phyloP scores from a whole-genome alignment of 2,888 invertebrate species.

The Pimpla rufipes region DNA sequence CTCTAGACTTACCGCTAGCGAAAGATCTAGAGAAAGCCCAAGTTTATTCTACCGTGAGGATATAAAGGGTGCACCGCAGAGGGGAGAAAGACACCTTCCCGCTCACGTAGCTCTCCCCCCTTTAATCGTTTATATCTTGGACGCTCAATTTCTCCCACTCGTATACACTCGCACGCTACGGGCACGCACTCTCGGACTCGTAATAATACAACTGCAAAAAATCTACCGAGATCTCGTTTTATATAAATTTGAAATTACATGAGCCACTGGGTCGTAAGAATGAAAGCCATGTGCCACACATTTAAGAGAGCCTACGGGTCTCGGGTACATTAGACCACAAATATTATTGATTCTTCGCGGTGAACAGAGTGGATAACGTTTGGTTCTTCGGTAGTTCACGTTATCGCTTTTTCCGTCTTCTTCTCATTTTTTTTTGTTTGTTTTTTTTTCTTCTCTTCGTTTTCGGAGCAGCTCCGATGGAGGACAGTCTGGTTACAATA shows the following conservation, averaged over 20 bases:
- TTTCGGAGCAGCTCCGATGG: conserved; percentile 37
- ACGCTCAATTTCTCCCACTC: conserved; percentile 24
- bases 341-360: conserved; percentile 36
- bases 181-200: conserved; percentile 38
- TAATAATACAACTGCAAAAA: conserved; percentile 44
- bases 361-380: conserved; percentile 37
- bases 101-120: conserved; percentile 55
- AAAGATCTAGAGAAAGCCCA: conserved; percentile 67
- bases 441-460: conserved; percentile 23
- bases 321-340: conserved; percentile 46
- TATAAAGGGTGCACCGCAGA: conserved; percentile 58
- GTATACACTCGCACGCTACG: conserved; percentile 33
- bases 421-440: neutral
- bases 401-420: conserved; percentile 2
- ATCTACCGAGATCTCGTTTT: conserved; percentile 6
- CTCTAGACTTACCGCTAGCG: conserved; percentile 67
- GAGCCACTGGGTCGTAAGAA: conserved; percentile 66
- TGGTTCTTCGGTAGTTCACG: conserved; percentile 46
- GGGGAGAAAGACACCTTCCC: conserved; percentile 54
- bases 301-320: conserved; percentile 57
- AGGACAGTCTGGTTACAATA: conserved; percentile 47
- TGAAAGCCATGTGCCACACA: conserved; percentile 56
- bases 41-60: conserved; percentile 71
- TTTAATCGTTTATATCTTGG: conserved; percentile 12
- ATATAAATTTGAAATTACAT: conserved; percentile 58